phyloP scores from a whole-genome alignment of 2,113 vertebrate genomes.

The Capra hircus region DNA sequence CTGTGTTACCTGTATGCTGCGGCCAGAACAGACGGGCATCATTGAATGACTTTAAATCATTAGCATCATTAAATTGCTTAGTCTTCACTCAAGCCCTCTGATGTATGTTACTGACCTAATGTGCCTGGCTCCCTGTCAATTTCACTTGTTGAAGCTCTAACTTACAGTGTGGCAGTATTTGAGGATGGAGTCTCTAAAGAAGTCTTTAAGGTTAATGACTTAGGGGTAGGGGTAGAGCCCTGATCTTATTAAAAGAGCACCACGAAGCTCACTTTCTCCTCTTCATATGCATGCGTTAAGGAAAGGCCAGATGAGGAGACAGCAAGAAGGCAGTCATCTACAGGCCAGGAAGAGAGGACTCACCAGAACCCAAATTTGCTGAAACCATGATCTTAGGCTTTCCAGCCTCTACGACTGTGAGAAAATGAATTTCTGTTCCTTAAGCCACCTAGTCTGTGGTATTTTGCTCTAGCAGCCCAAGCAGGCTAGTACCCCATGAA shows the following conservation, averaged over 20 bases:
- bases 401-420: background rate
- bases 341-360: background rate
- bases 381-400: background rate
- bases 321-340: background rate
- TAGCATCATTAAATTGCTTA: background rate
- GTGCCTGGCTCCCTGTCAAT: too few species aligned
- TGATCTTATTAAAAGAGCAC: background rate
- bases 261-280: background rate
- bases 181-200: background rate
- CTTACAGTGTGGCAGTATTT: background rate
- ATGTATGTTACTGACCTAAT: background rate
- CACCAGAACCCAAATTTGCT: background rate
- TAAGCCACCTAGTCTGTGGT: background rate
- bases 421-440: background rate
- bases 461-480: background rate
- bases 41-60: background rate
- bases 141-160: background rate
- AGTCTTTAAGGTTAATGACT: background rate
- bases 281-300: accelerated
- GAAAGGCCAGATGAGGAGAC: background rate
- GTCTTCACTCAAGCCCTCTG: background rate
- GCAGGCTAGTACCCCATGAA: background rate
- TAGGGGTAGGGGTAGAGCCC: too few species aligned
- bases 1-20: background rate
- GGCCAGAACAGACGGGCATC: background rate